Conservation (phyloP, 1,140 invertebrate species). For the Brachionus rotundiformis region DNA sequence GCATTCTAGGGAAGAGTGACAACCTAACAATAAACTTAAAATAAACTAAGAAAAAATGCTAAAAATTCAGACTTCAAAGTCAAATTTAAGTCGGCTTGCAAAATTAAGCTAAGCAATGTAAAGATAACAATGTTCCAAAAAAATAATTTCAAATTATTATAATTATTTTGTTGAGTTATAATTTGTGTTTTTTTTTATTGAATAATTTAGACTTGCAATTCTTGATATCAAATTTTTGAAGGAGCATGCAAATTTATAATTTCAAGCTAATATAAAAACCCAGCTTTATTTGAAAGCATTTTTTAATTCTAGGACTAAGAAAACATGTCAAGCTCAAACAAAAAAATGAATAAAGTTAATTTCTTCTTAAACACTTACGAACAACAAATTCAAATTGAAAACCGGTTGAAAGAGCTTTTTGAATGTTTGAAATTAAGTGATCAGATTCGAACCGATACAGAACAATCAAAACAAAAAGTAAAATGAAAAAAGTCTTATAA, state of each 20-base stretch:
- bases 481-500: neutral
- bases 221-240: slow-evolving; percentile 9
- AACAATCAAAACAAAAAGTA: slow-evolving; percentile 29
- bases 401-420: neutral
- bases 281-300: neutral
- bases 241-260: slow-evolving; percentile 31
- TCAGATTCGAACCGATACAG: neutral
- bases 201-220: slow-evolving; percentile 26
- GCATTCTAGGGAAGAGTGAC: neutral
- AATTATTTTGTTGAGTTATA: neutral
- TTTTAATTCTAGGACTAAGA: slow-evolving; percentile 26
- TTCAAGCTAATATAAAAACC: slow-evolving; percentile 1
- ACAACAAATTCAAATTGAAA: slow-evolving; percentile 24
- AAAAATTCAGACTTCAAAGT: neutral
- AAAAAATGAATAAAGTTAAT: neutral
- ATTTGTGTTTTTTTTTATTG: neutral
- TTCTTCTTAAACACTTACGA: slow-evolving; percentile 12
- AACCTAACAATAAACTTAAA: neutral
- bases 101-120: neutral
- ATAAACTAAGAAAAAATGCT: neutral
- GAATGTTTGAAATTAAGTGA: slow-evolving; percentile 35
- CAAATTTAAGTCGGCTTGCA: neutral
- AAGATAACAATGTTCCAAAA: neutral
- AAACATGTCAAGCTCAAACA: neutral
- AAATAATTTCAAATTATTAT: slow-evolving; percentile 47